Base-by-base conservation (phyloP, 1,140 invertebrate genomes). In the Drosophila ambigua region DNA sequence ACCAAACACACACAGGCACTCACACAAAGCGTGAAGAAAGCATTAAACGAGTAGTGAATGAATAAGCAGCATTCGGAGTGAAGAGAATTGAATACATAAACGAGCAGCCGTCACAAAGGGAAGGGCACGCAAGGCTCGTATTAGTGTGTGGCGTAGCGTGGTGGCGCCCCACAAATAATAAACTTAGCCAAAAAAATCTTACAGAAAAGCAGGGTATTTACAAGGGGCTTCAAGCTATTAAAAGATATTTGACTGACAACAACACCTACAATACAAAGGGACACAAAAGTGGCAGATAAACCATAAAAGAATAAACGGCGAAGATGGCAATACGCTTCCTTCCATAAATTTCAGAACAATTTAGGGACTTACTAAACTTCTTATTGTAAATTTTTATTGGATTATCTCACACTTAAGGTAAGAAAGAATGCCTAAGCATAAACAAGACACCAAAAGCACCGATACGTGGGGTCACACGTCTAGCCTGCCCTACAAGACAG, bases 11-110 rank as follows among this genome's bases (percentile, higher is more conserved):
- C 43, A 43, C 62, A 52, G 44, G 41, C 55, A 68, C 62, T 64
- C 54, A 23, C 44, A 60, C 31, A 82, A 44, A 67, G 79, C 75
- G 58, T 83, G 75, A 55, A 66, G 62, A 65, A 80, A 52, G 60
- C 77, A 73, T 76, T 77, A 67, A 76, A 76, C 46, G 57, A 50
- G 54, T 62, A 48, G 23, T 65, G 64, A 83, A 83, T 82, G 79
- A 82, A 78, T 71, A 71, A 74, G 69, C 68, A 65, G 53, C 11
- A 39, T 13, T 39, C 35, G 35, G 26, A 39, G 35, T 13, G 13
- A 54, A 67, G 46, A 41, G 57, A 66, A 64, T 49, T 61, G 57
- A 72, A 80, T 76, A 68, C 74, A 60, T 51, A 65, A 77, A 59
- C 49, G 72, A 13, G 53, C 24, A 50, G 48, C 45, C 24, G 8